Evolutionary conservation across 2,797 vertebrate genomes (phyloP).

Genomic region (Cetoscarus ocellatus): DNA sequence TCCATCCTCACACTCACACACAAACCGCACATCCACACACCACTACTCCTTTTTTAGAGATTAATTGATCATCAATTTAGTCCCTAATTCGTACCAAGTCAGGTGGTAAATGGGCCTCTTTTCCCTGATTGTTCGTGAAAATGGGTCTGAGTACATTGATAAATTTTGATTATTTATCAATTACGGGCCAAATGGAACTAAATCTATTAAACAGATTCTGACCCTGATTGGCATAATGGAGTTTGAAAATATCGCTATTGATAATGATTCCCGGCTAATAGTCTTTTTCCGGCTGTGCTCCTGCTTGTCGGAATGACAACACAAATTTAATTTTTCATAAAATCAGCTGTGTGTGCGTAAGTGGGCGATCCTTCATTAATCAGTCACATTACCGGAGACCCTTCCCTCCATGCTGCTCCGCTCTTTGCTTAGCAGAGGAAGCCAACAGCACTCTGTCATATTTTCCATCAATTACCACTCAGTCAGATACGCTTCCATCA

Average conservation of each 20-base stretch:
- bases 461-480: conserved; percentile 99
- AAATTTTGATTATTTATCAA: conserved; percentile 99
- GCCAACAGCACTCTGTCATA: conserved; percentile 97
- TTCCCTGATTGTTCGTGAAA: conserved; percentile 99
- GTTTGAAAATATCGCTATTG: conserved; percentile 99
- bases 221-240: conserved; percentile 99
- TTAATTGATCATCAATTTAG: conserved; percentile 99
- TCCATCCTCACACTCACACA: conserved; percentile 52
- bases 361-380: conserved; percentile 95
- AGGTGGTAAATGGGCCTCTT: conserved; percentile 99
- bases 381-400: conserved; percentile 93
- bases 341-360: conserved; percentile 93
- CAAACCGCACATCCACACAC: conserved; percentile 51
- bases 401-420: conserved; percentile 87
- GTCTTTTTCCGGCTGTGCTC: conserved; percentile 95
- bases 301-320: conserved; percentile 94
- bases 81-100: conserved; percentile 99
- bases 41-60: conserved; percentile 94
- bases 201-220: conserved; percentile 99
- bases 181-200: conserved; percentile 98
- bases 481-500: conserved; percentile 97
- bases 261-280: conserved; percentile 98
- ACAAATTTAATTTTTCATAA: conserved; percentile 99
- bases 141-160: conserved; percentile 99
- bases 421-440: conserved; percentile 94